A percentile compares a stretch with the other conserved stretches of the same genome.
Conservation (phyloP, 2,113 vertebrate species). For the Argyrosomus japonicus region DNA sequence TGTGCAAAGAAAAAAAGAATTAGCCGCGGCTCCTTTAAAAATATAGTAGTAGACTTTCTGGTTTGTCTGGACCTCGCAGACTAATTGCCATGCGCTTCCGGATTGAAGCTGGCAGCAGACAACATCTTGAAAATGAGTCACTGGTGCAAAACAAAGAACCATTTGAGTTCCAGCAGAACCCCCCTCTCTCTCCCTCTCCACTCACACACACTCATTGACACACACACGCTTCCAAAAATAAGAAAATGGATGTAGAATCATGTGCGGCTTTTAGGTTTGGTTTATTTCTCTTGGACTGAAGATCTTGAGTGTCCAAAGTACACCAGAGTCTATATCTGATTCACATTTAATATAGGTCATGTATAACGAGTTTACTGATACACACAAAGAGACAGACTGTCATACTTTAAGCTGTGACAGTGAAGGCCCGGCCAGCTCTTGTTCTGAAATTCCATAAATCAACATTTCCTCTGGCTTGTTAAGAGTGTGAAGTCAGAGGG, state of each 20-base stretch:
- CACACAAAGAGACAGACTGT: background rate
- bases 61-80: conserved; percentile 94
- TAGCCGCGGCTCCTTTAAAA: conserved; percentile 81
- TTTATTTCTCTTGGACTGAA: conserved; percentile 27
- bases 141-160: conserved; percentile 95
- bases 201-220: background rate
- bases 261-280: conserved; percentile 9
- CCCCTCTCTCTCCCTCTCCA: background rate
- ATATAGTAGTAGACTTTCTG: conserved; percentile 90
- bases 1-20: conserved; percentile 33
- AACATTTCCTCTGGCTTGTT: conserved; percentile 10
- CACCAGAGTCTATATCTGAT: background rate
- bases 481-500: background rate
- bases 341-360: background rate
- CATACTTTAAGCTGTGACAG: background rate
- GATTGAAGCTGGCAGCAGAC: conserved; percentile 99
- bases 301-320: background rate
- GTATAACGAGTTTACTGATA: background rate
- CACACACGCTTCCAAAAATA: conserved; percentile 31
- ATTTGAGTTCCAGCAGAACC: conserved; percentile 85
- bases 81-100: conserved; percentile 99
- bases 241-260: conserved; percentile 34
- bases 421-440: conserved; percentile 3
- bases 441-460: conserved; percentile 43
- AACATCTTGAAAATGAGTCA: conserved; percentile 99